Evolutionary conservation across 2,888 invertebrate genomes (phyloP).

Genomic region (Dicranocentrus wangi): DNA sequence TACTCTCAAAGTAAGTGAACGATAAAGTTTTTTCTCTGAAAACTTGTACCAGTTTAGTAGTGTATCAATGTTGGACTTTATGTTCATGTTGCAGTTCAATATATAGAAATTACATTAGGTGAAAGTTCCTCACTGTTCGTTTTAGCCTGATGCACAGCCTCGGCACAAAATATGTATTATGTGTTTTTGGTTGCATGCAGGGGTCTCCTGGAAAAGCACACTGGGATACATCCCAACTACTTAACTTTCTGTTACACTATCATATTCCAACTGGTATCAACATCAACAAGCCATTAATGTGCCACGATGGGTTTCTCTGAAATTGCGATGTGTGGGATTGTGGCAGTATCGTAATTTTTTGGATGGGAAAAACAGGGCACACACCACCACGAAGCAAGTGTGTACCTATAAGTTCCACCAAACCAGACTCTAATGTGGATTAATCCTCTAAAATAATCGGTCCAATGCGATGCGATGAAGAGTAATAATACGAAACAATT

Average conservation of each 20-base stretch:
- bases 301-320: slow-evolving; percentile 40
- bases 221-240: slow-evolving; percentile 3
- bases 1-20: slow-evolving; percentile 24
- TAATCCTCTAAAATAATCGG: not conserved
- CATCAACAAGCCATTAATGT: slow-evolving; percentile 52
- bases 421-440: too few species aligned
- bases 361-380: not conserved
- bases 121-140: slow-evolving; percentile 23
- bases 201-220: too few species aligned
- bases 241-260: slow-evolving; percentile 18
- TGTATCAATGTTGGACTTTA: slow-evolving; percentile 1
- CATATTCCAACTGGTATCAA: slow-evolving; percentile 40
- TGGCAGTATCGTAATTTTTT: slow-evolving; percentile 13
- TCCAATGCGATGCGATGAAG: too few species aligned
- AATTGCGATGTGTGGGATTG: slow-evolving; percentile 19
- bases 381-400: too few species aligned
- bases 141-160: too few species aligned
- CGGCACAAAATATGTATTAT: too few species aligned
- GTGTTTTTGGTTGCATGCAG: too few species aligned
- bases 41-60: too few species aligned
- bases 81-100: slow-evolving; percentile 7
- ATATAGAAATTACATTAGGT: slow-evolving; percentile 33
- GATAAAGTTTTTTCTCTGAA: slow-evolving; percentile 9
- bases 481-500: too few species aligned
- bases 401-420: too few species aligned